Evolutionary conservation across 2,113 vertebrate species (phyloP).

Genomic region (Globicephala melas): DNA sequence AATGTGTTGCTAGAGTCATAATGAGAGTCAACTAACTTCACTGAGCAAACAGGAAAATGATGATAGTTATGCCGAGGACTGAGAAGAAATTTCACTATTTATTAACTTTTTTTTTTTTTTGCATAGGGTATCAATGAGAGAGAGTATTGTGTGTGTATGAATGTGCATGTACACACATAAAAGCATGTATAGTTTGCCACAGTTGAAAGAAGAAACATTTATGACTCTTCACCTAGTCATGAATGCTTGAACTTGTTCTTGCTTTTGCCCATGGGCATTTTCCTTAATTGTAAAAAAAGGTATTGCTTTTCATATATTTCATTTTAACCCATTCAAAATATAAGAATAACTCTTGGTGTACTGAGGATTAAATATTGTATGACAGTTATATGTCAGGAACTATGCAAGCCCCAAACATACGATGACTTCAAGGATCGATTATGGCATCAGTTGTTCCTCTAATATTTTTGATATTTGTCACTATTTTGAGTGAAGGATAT

Average conservation of each 20-base stretch:
- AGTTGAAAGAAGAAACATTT: neutral
- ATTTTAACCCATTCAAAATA: neutral
- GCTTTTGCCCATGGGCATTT: neutral
- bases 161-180: neutral
- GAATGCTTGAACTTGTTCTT: neutral
- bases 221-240: neutral
- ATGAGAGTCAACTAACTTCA: neutral
- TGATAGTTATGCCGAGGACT: neutral
- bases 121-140: neutral
- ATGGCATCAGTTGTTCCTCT: neutral
- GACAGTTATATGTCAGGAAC: neutral
- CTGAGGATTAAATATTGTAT: neutral
- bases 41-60: neutral
- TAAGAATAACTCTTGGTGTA: neutral
- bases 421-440: neutral
- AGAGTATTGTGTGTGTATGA: rapidly evolving
- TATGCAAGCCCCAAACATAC: neutral
- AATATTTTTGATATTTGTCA: neutral
- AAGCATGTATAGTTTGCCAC: neutral
- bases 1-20: constrained; percentile 24
- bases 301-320: neutral
- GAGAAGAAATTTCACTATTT: neutral
- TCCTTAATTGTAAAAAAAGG: neutral
- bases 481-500: neutral
- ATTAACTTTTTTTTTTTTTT: neutral